These are phyloP conservation scores for Phylloscopus whistleri DNA, from an alignment of 2,113 vertebrate genomes.

Conservation along the genomic window DNA sequence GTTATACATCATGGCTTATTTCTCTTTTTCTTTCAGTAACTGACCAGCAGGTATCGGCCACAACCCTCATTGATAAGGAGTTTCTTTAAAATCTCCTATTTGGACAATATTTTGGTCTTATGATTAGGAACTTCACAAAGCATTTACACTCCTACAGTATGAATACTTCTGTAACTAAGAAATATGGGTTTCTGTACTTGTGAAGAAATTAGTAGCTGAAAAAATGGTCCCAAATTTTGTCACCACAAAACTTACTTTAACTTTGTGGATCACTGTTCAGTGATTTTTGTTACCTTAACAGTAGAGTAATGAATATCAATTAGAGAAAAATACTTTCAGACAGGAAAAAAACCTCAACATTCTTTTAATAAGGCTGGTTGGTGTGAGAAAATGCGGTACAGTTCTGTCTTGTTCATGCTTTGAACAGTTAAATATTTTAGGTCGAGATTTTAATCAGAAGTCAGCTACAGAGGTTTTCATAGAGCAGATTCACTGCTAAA, in stretches of 20 bases:
- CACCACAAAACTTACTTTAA: not conserved
- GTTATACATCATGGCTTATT: not conserved
- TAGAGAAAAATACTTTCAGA: not conserved
- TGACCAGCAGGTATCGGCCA: not conserved
- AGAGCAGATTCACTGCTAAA: not conserved
- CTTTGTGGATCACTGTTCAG: not conserved
- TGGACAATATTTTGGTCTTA: not conserved
- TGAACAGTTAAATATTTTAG: not conserved
- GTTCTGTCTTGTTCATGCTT: not conserved
- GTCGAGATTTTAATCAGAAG: not conserved
- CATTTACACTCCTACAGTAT: not conserved
- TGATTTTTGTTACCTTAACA: not conserved
- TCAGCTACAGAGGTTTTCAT: not conserved
- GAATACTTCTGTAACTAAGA: not conserved
- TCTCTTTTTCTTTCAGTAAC: not conserved
- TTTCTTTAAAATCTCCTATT: not conserved
- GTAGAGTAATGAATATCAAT: not conserved
- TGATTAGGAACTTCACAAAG: not conserved
- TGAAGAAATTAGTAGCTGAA: not conserved
- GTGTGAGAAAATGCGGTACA: not conserved
- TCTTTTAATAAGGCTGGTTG: not conserved
- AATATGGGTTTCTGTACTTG: not conserved
- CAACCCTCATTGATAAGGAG: not conserved
- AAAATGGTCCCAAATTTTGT: not conserved
- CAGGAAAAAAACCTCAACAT: accelerated